A percentile compares a stretch with the other conserved stretches of the same genome.
Conservation (phyloP, 2,113 vertebrate species). For the Alligator mississippiensis region DNA sequence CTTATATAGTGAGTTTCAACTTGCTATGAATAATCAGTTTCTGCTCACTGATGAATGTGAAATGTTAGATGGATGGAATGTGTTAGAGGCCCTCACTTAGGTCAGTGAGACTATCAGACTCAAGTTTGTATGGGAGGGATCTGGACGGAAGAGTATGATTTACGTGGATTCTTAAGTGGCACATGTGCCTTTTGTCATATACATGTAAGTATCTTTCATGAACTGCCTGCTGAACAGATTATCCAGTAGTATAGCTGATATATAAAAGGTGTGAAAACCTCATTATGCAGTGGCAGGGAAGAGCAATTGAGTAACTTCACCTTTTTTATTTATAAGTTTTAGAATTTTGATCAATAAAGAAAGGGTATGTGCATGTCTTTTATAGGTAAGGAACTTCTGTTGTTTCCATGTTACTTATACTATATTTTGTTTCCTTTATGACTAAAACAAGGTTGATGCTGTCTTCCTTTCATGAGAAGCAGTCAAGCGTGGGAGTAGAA, state of each 20-base stretch:
- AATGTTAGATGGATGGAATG: too few species aligned
- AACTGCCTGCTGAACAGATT: background rate
- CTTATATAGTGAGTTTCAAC: background rate
- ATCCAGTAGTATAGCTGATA: background rate
- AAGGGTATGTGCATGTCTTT: background rate
- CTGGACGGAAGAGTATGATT: too few species aligned
- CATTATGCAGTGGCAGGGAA: background rate
- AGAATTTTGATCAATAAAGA: background rate
- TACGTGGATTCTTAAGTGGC: background rate
- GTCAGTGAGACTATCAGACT: background rate
- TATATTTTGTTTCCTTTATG: constrained; percentile 47
- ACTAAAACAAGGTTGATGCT: constrained; percentile 36
- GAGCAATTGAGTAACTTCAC: background rate
- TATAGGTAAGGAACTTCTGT: background rate
- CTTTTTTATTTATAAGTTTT: background rate
- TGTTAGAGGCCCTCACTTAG: background rate
- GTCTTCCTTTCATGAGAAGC: constrained; percentile 60
- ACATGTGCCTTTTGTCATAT: background rate
- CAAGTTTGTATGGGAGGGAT: background rate
- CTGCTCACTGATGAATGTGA: background rate
- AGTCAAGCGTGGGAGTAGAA: constrained; percentile 29
- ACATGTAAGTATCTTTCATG: background rate
- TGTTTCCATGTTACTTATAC: background rate
- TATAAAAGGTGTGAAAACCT: background rate
- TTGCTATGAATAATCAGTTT: background rate